Conservation (phyloP, 2,113 vertebrate genomes). For the Proterorhinus semilunaris region DNA sequence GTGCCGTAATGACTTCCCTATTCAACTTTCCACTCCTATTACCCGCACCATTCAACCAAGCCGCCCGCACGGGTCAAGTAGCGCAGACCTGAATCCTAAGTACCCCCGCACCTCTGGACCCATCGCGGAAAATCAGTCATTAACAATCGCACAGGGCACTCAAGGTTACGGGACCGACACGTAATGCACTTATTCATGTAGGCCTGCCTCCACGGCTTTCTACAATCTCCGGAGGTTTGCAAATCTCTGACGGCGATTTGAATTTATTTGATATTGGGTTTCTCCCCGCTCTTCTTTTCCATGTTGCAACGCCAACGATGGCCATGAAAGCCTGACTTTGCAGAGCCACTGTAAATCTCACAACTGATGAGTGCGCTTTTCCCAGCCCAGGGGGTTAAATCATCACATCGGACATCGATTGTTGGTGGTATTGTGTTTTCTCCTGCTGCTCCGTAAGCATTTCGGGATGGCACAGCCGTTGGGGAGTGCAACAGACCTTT, state of each 20-base stretch:
- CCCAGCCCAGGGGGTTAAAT: conserved; percentile 31
- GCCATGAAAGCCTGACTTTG: no score
- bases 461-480: conserved; percentile 19
- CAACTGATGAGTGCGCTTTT: conserved; percentile 25
- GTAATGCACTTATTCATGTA: no score
- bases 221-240: no score
- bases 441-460: conserved; percentile 39
- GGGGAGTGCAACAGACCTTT: conserved; percentile 25
- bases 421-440: conserved; percentile 33
- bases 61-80: conserved; percentile 45
- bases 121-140: background rate
- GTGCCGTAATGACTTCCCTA: conserved; percentile 42
- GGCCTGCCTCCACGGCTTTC: no score
- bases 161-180: background rate
- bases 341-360: no score
- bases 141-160: conserved; percentile 13
- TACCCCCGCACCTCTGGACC: conserved; percentile 1
- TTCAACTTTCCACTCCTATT: conserved; percentile 45
- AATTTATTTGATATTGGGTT: no score
- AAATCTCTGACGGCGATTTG: no score
- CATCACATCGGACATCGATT: conserved; percentile 52
- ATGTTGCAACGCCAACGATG: no score
- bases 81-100: conserved; percentile 60
- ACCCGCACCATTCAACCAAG: conserved; percentile 34
- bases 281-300: no score